Conservation (phyloP, 2,888 invertebrate species). For the Muscina levida region DNA sequence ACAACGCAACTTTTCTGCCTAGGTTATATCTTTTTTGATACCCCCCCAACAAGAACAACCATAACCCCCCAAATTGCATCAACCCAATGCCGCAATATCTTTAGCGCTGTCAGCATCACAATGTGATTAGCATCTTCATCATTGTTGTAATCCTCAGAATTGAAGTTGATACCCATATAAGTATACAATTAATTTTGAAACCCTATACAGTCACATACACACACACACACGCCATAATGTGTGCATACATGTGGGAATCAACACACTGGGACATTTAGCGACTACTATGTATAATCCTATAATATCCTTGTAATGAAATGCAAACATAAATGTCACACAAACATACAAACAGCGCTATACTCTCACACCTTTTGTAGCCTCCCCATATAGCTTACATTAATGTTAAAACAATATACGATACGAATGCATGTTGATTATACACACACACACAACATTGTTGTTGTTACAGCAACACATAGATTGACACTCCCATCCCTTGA, state of each 20-base stretch:
- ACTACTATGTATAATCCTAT: no score
- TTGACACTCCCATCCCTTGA: conserved; percentile 20
- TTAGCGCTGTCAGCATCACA: background rate
- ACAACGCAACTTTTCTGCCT: no score
- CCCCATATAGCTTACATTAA: background rate
- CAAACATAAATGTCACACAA: background rate
- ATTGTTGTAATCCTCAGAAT: conserved; percentile 46
- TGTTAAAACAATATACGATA: conserved; percentile 13
- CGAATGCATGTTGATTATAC: no score
- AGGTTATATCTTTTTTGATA: no score
- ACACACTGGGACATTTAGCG: no score
- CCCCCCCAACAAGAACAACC: no score
- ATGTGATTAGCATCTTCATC: conserved; percentile 36
- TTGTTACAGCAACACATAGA: background rate
- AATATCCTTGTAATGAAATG: no score
- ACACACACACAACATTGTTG: no score
- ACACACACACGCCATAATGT: no score
- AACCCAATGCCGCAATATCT: no score
- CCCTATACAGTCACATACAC: background rate
- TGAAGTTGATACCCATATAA: conserved; percentile 45
- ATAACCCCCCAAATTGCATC: no score
- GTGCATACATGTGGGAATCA: no score
- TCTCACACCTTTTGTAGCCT: background rate
- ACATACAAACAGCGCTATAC: background rate
- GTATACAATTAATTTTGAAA: conserved; percentile 56